Base-by-base conservation (phyloP, 2,113 vertebrate genomes). In the Laticauda laticaudata region DNA sequence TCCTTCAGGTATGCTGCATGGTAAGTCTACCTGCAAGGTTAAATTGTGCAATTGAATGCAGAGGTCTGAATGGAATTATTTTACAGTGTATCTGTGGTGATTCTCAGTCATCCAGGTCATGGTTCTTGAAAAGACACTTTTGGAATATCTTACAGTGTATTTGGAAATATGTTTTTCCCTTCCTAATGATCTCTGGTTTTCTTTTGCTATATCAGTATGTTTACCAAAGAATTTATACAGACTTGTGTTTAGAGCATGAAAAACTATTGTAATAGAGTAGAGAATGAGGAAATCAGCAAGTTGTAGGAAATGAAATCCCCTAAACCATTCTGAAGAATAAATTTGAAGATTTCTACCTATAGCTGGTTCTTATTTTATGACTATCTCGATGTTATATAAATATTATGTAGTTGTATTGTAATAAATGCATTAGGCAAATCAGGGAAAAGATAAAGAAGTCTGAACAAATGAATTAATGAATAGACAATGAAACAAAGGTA, bases 401-500 rank as follows among this genome's bases (percentile, higher is more conserved):
- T 81, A 29, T 5, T 2, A 9, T n/a, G 4, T 4, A 20, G 18
- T 2, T 14, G 3, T 53, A 43, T 2, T 14, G 3, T 53, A 43
- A 43, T n/a, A 75, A 43, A 53, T 53, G 2, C 2, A 48, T 14
- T 87, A 9, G 55, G 24, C 59, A 57, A 87, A 91, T n/a, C 5
- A 48, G 26, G 34, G 8, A 55, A 64, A 1, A 1, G 51, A 2
- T 0, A 2, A 89, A 29, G 88, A 95, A 39, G 12, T 29, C 9
- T 21, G 48, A 7, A 89, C 39, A 92, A 57, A 0, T 0, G 34
- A 91, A 90, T 34, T 0, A 56, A 93, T 64, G 53, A 61, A 29
- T 86, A 53, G 5, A 86, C 86, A 94, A 85, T 75, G 89, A 57
- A 88, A 86, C 88, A 57, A 54, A 92, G n/a, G 43, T 45, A 14